A percentile compares a stretch with the other conserved stretches of the same genome.
These are phyloP conservation scores for Platysternon megacephalum DNA, from an alignment of 2,113 vertebrate species.

Conservation along the genomic window DNA sequence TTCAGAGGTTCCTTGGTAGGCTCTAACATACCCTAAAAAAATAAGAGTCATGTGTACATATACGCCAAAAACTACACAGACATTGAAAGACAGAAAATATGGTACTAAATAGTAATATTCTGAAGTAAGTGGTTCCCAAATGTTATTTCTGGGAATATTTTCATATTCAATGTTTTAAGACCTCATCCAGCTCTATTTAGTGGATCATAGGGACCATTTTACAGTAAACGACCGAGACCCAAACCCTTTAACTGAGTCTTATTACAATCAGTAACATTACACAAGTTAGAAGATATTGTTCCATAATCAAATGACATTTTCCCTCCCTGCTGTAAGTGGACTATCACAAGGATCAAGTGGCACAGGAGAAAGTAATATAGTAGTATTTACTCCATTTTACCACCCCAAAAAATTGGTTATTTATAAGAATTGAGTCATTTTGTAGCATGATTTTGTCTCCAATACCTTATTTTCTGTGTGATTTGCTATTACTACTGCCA, in stretches of 20 bases:
- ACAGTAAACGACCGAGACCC: background rate
- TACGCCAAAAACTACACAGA: background rate
- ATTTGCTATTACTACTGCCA: background rate
- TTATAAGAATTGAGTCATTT: background rate
- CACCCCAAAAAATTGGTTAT: background rate
- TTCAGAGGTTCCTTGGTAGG: constrained; percentile 93
- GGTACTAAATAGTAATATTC: background rate
- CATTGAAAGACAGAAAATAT: background rate
- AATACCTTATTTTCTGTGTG: background rate
- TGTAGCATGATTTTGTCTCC: background rate
- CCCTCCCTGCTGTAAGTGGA: background rate
- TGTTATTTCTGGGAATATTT: background rate
- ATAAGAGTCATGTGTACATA: background rate
- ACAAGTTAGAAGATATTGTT: constrained; percentile 25
- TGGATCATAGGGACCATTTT: background rate
- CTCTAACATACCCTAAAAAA: constrained; percentile 90
- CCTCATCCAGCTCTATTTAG: background rate
- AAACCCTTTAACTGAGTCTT: background rate
- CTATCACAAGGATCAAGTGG: constrained; percentile 15
- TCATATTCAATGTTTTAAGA: background rate
- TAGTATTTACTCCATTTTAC: background rate
- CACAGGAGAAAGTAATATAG: background rate
- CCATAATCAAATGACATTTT: background rate
- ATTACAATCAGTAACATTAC: background rate
- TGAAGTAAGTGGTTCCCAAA: background rate